Base-by-base conservation (phyloP, 2,797 vertebrate genomes). In the Sparidentex hasta region DNA sequence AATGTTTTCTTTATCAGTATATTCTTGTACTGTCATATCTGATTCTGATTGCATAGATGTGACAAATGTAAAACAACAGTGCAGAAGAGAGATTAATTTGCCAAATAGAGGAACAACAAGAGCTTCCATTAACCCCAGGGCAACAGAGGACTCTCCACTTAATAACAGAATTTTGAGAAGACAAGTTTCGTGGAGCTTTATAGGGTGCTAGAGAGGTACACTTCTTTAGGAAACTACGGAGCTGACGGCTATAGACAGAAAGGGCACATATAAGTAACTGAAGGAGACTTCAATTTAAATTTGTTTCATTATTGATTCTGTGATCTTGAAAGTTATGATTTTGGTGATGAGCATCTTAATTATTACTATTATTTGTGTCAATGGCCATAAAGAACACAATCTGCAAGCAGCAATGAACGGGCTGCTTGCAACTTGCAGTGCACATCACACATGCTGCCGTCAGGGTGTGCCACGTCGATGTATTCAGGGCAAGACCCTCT, bases 91-190 rank as follows among this genome's bases (percentile, higher is more conserved):
- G 51, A 67, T 76, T 80, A 66, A 82, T 83, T 69, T 56, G 23
- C 25, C 33, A 44, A 57, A 27, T 12, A 57, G 61, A 65, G 41
- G 41, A 71, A 57, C n/a, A 65, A 78, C 62, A 74, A 63, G 69
- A 68, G 79, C 54, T 70, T 78, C 50, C 65, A 84, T 87, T 87
- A 65, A 85, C 81, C 65, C 67, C 27, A 56, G 73, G 76, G 78
- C 78, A 75, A 51, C 3, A 58, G 20, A 65, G 21, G 51, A 25
- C 23, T 54, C 25, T 65, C 62, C 17, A 25, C 46, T 41, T 81
- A 69, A 79, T 71, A 65, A 56, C 51, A 54, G 64, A 18, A 72
- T 76, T 83, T 59, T 78, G 57, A 78, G 25, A 78, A 67, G 75
- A 79, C 56, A 71, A 65, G 70, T 59, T 64, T 80, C 23, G 56